phyloP scores from a whole-genome alignment of 2,113 vertebrate species.

The Pelodiscus sinensis region DNA sequence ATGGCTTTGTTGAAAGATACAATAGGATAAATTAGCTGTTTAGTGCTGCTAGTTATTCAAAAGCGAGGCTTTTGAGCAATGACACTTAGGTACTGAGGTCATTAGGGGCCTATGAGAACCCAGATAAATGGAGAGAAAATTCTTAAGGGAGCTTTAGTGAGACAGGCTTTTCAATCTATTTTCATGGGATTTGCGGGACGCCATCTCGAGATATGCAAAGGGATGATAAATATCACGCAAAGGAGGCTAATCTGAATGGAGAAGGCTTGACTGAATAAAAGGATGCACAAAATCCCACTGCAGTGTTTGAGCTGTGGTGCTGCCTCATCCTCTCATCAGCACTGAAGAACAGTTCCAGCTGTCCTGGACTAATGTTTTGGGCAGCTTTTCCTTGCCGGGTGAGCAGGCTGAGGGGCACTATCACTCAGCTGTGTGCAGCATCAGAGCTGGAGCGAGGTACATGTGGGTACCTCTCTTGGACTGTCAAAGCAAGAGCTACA shows the following conservation, averaged over 20 bases:
- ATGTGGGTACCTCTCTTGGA: neutral
- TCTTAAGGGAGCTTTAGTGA: slow-evolving; percentile 1
- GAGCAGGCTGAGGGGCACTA: neutral
- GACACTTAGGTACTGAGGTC: neutral
- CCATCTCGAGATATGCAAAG: rapidly evolving
- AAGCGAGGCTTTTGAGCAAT: neutral
- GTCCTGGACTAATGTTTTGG: neutral
- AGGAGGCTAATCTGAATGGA: neutral
- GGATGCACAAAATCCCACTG: neutral
- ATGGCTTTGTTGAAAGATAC: neutral
- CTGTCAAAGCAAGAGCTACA: neutral
- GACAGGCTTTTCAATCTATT: neutral
- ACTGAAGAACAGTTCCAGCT: neutral
- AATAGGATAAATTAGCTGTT: neutral
- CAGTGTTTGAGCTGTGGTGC: neutral
- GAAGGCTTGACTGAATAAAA: neutral
- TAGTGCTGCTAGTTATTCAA: neutral
- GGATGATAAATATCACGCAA: neutral
- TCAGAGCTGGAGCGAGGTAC: neutral
- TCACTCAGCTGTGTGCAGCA: neutral
- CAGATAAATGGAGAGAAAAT: neutral
- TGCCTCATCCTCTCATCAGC: neutral
- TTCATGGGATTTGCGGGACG: neutral
- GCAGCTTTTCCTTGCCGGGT: neutral
- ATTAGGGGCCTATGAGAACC: neutral